These are phyloP conservation scores for Torymus aiolomorphi DNA, from an alignment of 2,888 invertebrate species.

Conservation along the genomic window DNA sequence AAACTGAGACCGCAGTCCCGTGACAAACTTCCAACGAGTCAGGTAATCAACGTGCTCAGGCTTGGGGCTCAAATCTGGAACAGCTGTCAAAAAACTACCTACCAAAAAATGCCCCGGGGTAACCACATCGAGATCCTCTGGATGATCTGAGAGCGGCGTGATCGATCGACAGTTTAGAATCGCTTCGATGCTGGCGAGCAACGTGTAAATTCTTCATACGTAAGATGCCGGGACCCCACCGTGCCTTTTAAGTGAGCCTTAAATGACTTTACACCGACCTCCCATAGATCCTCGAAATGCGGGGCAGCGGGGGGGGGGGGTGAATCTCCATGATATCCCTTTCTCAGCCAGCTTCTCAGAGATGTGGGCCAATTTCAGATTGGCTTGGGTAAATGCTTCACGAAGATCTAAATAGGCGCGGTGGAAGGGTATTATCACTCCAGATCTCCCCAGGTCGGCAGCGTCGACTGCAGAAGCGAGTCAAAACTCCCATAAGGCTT, in stretches of 20 bases:
- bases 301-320: constrained; percentile 59
- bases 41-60: too few species aligned
- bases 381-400: background rate
- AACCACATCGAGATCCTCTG: constrained; percentile 50
- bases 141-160: constrained; percentile 49
- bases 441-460: constrained; percentile 60
- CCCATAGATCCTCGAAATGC: constrained; percentile 64
- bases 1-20: too few species aligned
- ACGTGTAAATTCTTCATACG: constrained; percentile 60
- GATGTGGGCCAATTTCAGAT: background rate
- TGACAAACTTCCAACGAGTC: too few species aligned
- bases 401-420: background rate
- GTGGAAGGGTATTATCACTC: constrained; percentile 61
- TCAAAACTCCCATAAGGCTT: constrained; percentile 57
- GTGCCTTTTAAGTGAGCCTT: constrained; percentile 63
- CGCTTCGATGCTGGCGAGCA: constrained; percentile 52
- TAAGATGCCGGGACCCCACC: constrained; percentile 56
- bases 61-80: too few species aligned
- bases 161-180: constrained; percentile 57
- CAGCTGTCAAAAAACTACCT: too few species aligned
- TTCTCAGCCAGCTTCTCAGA: background rate
- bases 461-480: constrained; percentile 59
- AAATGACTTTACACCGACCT: constrained; percentile 62
- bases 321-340: constrained; percentile 59
- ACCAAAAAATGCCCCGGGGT: constrained; percentile 62